phyloP scores from a whole-genome alignment of 2,797 vertebrate genomes.

The Accipiter badius region DNA sequence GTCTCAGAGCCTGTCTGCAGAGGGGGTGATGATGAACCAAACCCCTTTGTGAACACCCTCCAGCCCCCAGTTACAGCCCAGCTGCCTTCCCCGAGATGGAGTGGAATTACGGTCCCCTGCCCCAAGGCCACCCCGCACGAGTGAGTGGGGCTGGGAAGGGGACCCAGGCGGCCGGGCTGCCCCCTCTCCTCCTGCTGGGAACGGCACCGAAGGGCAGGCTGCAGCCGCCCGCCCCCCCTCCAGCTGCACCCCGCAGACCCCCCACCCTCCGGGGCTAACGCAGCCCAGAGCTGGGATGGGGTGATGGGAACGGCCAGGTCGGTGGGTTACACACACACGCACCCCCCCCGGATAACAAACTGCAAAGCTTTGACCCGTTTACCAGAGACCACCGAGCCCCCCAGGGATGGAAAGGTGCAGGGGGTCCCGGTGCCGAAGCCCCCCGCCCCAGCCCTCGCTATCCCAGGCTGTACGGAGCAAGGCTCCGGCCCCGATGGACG shows the following conservation, averaged over 20 bases:
- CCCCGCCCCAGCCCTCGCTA: not conserved
- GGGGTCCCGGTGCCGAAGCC: not conserved
- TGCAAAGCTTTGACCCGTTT: not conserved
- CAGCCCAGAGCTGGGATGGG: not conserved
- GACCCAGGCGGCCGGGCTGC: not conserved
- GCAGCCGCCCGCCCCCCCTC: not conserved
- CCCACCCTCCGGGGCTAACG: not conserved
- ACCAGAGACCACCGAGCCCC: not conserved
- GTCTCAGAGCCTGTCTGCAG: not conserved
- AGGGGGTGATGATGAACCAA: not conserved
- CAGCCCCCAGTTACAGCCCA: accelerated
- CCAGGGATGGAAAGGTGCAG: not conserved
- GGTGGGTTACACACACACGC: not conserved
- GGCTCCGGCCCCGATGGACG: not conserved
- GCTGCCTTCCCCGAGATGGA: not conserved
- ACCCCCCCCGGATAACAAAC: not conserved
- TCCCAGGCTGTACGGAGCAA: not conserved
- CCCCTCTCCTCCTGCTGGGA: not conserved
- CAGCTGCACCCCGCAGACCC: too few species aligned
- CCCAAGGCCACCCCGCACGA: not conserved
- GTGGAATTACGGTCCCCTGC: not conserved
- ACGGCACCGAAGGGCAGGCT: not conserved
- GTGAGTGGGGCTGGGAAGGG: not conserved
- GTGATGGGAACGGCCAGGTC: not conserved
- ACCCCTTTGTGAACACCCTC: accelerated